These are phyloP conservation scores for Ageneiosus marmoratus DNA, from an alignment of 2,113 vertebrate genomes.

Conservation along the genomic window DNA sequence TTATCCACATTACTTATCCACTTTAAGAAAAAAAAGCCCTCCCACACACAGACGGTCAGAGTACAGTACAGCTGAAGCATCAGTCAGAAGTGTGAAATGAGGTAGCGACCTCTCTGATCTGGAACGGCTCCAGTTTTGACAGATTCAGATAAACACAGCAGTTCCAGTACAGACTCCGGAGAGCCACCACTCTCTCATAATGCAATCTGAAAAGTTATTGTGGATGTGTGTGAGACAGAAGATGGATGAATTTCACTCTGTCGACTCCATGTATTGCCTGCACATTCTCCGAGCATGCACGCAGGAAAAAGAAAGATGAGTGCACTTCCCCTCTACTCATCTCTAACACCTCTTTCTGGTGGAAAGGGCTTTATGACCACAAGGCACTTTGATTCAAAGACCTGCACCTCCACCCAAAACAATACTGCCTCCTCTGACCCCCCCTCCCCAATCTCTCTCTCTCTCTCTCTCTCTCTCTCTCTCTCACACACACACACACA, in stretches of 20 bases:
- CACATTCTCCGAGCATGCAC: background rate
- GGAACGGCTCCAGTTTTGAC: constrained; percentile 25
- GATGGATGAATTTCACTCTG: background rate
- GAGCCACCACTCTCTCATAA: background rate
- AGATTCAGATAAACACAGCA: constrained; percentile 23
- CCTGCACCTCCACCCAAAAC: constrained; percentile 31
- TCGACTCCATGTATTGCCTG: background rate
- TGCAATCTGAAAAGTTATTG: background rate
- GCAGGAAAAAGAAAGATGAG: constrained; percentile 29
- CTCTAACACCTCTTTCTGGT: constrained; percentile 45
- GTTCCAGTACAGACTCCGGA: background rate
- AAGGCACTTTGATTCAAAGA: constrained; percentile 45
- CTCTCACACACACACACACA: constrained; percentile 23
- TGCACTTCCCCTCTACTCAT: background rate
- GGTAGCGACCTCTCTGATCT: constrained; percentile 5
- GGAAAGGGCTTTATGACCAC: constrained; percentile 39
- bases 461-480: too few relatives aligned
- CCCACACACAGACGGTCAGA: constrained; percentile 18
- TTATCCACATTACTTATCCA: background rate
- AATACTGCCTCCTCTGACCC: constrained; percentile 31
- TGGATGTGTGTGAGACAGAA: background rate
- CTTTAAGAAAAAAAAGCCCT: background rate
- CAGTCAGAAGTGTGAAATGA: constrained; percentile 1
- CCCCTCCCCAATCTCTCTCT: too few relatives aligned
- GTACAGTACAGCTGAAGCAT: constrained; percentile 28